Percentiles rank a stretch among this genome's conserved stretches.
phyloP scores from a whole-genome alignment of 2,113 vertebrate species.

The Phyllostomus hastatus region DNA sequence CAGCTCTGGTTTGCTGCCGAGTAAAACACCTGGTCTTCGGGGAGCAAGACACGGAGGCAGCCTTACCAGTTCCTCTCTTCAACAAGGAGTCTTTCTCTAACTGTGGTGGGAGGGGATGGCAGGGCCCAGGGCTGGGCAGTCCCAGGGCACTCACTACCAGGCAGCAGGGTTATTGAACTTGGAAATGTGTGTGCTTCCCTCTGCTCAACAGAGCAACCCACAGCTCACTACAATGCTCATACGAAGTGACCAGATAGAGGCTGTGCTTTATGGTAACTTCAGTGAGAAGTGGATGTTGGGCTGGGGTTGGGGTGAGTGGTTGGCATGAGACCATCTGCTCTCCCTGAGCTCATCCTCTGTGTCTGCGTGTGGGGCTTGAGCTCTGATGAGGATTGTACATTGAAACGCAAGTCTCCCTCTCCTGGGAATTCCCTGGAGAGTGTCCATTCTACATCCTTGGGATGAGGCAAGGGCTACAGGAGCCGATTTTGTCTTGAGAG shows the following conservation, averaged over 20 bases:
- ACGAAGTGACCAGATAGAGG: not conserved
- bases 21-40: constrained; percentile 65
- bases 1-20: constrained; percentile 51
- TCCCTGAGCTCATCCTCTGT: not conserved
- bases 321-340: fast-evolving
- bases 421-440: not conserved
- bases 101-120: not conserved
- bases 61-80: constrained; percentile 18
- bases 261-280: not conserved
- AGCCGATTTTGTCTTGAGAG: not conserved
- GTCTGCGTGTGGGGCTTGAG: not conserved
- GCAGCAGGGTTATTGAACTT: constrained; percentile 56
- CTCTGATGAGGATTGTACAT: not conserved
- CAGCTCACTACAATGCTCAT: not conserved
- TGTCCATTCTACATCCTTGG: not conserved
- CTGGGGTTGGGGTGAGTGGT: not conserved
- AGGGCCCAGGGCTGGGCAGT: constrained; percentile 32
- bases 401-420: not conserved
- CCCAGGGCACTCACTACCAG: constrained; percentile 36
- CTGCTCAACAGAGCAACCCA: not conserved
- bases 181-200: constrained; percentile 3
- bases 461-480: not conserved
- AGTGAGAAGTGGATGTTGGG: not conserved
- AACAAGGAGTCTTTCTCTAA: constrained; percentile 74
- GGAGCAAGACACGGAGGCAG: not conserved